These are phyloP conservation scores for Leptinotarsa juncta DNA, from an alignment of 2,888 invertebrate species.

Conservation along the genomic window DNA sequence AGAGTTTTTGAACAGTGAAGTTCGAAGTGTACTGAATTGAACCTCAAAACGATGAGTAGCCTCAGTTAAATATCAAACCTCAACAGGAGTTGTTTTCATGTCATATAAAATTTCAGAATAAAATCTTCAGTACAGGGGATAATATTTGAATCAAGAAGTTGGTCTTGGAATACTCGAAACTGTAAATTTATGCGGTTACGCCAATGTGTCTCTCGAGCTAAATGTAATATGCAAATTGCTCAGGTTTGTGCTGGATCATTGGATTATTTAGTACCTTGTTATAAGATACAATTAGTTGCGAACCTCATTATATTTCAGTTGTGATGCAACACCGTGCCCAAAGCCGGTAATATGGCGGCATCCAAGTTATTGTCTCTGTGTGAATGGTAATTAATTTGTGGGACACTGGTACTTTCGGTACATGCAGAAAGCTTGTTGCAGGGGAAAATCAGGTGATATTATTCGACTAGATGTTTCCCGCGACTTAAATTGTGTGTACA, in stretches of 20 bases:
- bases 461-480: too few species aligned
- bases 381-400: slow-evolving; percentile 20
- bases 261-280: slow-evolving; percentile 45
- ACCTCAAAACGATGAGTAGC: too few species aligned
- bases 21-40: too few species aligned
- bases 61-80: too few species aligned
- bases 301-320: slow-evolving; percentile 40
- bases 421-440: too few species aligned
- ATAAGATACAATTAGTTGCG: slow-evolving; percentile 41
- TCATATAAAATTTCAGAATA: too few species aligned
- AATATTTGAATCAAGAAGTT: too few species aligned
- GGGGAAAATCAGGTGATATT: too few species aligned
- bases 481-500: too few species aligned
- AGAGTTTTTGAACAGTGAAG: too few species aligned
- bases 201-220: slow-evolving; percentile 23
- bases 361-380: slow-evolving; percentile 3
- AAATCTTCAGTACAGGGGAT: too few species aligned
- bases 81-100: too few species aligned
- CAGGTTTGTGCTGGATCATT: slow-evolving; percentile 42
- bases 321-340: slow-evolving; percentile 17
- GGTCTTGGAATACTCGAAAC: background rate
- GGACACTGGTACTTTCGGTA: background rate
- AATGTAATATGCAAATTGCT: slow-evolving; percentile 50
- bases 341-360: slow-evolving; percentile 21
- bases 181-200: background rate